phyloP scores from a whole-genome alignment of 2,797 vertebrate genomes.

The Enteromius fasciolatus region DNA sequence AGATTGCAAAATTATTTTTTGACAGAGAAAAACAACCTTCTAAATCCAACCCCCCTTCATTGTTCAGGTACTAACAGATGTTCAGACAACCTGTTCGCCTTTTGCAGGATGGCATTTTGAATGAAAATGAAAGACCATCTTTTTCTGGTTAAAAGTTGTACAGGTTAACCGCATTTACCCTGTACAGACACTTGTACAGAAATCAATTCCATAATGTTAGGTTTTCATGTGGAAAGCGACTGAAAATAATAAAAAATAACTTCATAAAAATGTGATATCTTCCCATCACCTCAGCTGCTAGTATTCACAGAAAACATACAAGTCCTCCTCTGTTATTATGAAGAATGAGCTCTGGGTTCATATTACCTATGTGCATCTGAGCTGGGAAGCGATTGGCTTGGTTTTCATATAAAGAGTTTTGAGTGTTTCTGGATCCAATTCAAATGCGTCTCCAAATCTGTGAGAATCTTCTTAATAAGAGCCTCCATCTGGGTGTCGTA shows the following conservation, averaged over 20 bases:
- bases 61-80: constrained; percentile 54
- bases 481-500: constrained; percentile 30
- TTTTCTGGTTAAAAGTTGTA: constrained; percentile 33
- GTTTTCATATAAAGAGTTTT: constrained; percentile 36
- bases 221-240: constrained; percentile 28
- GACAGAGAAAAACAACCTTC: constrained; percentile 36
- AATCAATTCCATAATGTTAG: constrained; percentile 1
- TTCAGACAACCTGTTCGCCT: constrained; percentile 46
- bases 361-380: constrained; percentile 35
- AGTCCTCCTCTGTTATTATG: constrained; percentile 26
- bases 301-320: constrained; percentile 7
- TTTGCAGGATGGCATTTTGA: constrained; percentile 32
- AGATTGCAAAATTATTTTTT: constrained; percentile 51
- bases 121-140: constrained; percentile 45
- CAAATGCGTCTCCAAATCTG: constrained; percentile 35
- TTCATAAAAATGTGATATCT: constrained; percentile 39
- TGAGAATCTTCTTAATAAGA: constrained; percentile 41
- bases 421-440: constrained; percentile 35
- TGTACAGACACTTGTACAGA: constrained; percentile 23
- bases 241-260: constrained; percentile 40
- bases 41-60: constrained; percentile 27
- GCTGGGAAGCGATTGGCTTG: constrained; percentile 18
- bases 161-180: constrained; percentile 6
- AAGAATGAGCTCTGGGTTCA: constrained; percentile 42
- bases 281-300: constrained; percentile 19